Evolutionary conservation across 2,113 vertebrate species (phyloP), one percentile per base, ranked within the genome.

Genomic region (Plotosus lineatus): DNA sequence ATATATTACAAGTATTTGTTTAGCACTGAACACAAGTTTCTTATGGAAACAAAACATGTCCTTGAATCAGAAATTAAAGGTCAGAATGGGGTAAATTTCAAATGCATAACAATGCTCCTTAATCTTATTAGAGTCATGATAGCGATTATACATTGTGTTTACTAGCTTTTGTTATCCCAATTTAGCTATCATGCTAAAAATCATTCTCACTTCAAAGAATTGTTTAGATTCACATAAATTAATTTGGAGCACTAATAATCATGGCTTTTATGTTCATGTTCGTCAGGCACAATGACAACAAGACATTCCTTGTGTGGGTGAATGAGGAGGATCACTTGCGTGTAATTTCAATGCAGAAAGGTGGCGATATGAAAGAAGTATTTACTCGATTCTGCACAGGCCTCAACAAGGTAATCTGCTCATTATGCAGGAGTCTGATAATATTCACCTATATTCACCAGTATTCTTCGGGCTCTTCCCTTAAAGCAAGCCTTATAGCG

Each of bases 331-430:
- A 99, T 88, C 98, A 99, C 86, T 94, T 99, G 85, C 94, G 97
- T 28, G 96, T 99, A 78, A 99, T 99, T 92, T 99, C 98, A 26
- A 99, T 99, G 98, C 96, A 99, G 94, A 96, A 99, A 81, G 97
- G 97, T 51, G 97, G 97, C 36, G 96, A 98, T 90, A 98, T 99
- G 97, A 97, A 92, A 90, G 96, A 98, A 81, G 98, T 99, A 75
- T 99, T 99, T 86, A 90, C 28, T 0, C 96, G 97, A 66, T 99
- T 99, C 95, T 99, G 98, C 84, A 92, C 88, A 3, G 97, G 98
- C 7, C 94, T 99, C 87, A 96, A 94, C 65, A 94, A 96, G 95
- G 98, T 98, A 90, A 42, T 9, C 31, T 46, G 10, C n/a, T 23
- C 5, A 21, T 58, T 10, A 12, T 3, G 38, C 26, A 60, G 8